These are phyloP conservation scores for Frieseomelitta varia DNA, from an alignment of 1,140 invertebrate genomes.

Conservation along the genomic window DNA sequence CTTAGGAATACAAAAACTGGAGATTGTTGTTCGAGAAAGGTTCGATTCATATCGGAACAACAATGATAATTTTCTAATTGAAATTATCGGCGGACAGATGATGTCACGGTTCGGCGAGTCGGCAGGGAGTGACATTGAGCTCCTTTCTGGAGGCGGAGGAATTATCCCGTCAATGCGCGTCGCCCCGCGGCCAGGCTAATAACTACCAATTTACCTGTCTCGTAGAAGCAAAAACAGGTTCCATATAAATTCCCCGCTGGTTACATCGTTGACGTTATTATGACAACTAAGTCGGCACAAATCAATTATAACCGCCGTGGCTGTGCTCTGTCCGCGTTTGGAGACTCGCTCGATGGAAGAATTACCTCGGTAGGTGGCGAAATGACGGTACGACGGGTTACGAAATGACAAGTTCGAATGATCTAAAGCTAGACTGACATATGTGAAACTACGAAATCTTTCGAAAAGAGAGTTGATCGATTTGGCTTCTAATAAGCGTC, in stretches of 20 bases:
- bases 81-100: slow-evolving; percentile 47
- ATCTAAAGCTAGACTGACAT: no score
- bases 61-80: slow-evolving; percentile 33
- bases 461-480: no score
- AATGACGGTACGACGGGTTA: background rate
- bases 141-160: slow-evolving; percentile 34
- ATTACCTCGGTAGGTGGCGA: background rate
- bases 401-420: background rate
- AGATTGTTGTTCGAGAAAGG: no score
- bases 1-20: no score
- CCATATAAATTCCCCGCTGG: slow-evolving; percentile 72
- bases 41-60: background rate
- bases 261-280: slow-evolving; percentile 67
- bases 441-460: no score
- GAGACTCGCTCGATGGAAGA: background rate
- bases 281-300: slow-evolving; percentile 71
- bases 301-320: slow-evolving; percentile 63
- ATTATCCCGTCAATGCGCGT: slow-evolving; percentile 71
- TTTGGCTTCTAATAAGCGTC: no score
- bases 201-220: slow-evolving; percentile 77
- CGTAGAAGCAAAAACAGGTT: slow-evolving; percentile 71
- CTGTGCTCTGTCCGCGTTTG: background rate
- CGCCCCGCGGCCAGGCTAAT: slow-evolving; percentile 69
- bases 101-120: background rate
- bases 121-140: background rate